These are phyloP conservation scores for Urocyon cinereoargenteus DNA, from an alignment of 2,797 vertebrate species.

Conservation along the genomic window DNA sequence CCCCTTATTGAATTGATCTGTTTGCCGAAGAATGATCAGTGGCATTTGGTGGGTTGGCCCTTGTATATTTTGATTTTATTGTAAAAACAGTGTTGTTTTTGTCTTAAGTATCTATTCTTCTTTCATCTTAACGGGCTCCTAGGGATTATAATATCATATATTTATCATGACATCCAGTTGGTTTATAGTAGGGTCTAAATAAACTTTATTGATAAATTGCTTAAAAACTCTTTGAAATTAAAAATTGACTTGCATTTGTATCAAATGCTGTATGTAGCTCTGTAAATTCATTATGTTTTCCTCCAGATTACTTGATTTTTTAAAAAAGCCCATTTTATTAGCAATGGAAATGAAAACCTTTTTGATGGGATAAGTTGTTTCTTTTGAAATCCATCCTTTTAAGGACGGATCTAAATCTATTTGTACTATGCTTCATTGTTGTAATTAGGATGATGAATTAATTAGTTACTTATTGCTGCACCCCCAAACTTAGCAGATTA, in stretches of 20 bases:
- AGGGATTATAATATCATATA: neutral
- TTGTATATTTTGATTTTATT: constrained; percentile 46
- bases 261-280: neutral
- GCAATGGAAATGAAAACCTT: neutral
- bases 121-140: neutral
- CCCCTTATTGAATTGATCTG: neutral
- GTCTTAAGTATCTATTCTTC: constrained; percentile 1
- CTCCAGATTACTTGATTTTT: neutral
- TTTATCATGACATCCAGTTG: neutral
- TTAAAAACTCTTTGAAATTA: constrained; percentile 29
- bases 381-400: neutral
- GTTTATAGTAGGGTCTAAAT: neutral
- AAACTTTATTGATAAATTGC: neutral
- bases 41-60: neutral
- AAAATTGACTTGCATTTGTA: constrained; percentile 7
- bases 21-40: neutral
- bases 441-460: neutral
- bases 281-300: constrained; percentile 29
- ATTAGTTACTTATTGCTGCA: neutral
- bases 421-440: neutral
- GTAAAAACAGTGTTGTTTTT: neutral
- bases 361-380: neutral
- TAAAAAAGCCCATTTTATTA: neutral
- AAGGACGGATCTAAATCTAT: neutral
- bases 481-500: neutral